Conservation (phyloP, 2,113 vertebrate genomes). For the Cheilinus undulatus region DNA sequence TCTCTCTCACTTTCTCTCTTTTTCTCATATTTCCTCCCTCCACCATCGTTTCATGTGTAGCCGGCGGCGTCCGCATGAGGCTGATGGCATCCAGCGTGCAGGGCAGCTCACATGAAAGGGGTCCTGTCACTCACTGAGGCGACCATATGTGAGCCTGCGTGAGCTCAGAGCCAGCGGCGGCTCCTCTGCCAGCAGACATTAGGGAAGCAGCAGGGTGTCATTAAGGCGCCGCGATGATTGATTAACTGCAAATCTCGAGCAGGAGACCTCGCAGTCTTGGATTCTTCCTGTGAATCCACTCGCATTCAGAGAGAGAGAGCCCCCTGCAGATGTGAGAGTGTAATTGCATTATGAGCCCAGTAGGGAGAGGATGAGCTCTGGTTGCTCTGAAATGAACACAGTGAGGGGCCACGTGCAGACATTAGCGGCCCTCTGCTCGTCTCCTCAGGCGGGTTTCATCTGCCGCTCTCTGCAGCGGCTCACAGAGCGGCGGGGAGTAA, state of each 20-base stretch:
- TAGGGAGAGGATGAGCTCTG: constrained; percentile 75
- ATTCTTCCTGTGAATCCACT: constrained; percentile 12
- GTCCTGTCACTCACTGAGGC: constrained; percentile 85
- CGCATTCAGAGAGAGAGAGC: constrained; percentile 60
- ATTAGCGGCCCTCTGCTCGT: constrained; percentile 67
- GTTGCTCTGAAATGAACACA: constrained; percentile 76
- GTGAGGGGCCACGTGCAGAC: constrained; percentile 67
- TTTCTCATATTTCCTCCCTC: neutral
- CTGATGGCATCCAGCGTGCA: constrained; percentile 81
- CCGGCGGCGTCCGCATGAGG: constrained; percentile 68
- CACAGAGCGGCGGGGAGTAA: constrained; percentile 60
- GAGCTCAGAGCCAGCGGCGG: constrained; percentile 82
- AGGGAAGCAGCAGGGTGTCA: constrained; percentile 86
- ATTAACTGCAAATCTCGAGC: constrained; percentile 84
- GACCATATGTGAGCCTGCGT: constrained; percentile 87
- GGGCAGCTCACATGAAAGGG: constrained; percentile 78
- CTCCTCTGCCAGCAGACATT: constrained; percentile 86
- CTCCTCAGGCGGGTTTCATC: constrained; percentile 56
- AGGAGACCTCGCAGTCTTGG: constrained; percentile 56
- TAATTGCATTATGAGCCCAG: constrained; percentile 81
- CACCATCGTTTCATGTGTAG: constrained; percentile 44
- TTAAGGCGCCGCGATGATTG: constrained; percentile 86
- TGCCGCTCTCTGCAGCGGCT: constrained; percentile 41
- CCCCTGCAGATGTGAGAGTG: constrained; percentile 83
- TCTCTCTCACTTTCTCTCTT: neutral